phyloP scores from a whole-genome alignment of 2,113 vertebrate species.

The Upupa epops region DNA sequence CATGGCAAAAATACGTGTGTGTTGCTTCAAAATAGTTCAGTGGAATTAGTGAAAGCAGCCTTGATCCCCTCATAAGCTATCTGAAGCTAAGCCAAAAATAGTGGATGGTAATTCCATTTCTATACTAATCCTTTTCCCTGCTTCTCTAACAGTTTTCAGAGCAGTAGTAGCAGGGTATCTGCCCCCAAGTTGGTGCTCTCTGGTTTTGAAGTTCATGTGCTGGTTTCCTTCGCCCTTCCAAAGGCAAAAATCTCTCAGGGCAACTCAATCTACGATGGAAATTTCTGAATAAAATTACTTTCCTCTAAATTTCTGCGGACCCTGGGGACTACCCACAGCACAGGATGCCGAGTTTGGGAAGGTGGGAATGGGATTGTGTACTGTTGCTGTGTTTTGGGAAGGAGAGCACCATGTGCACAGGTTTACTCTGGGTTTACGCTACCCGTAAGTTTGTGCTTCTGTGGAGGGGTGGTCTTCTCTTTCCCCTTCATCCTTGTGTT shows the following conservation, averaged over 20 bases:
- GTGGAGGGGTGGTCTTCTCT: neutral
- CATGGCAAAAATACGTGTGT: slow-evolving; percentile 53
- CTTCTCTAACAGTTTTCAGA: slow-evolving; percentile 51
- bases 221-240: neutral
- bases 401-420: neutral
- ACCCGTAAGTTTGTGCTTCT: neutral
- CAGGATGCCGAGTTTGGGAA: neutral
- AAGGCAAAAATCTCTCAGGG: too few species aligned
- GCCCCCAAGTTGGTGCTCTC: neutral
- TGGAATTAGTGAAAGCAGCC: slow-evolving; percentile 72
- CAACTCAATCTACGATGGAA: too few species aligned
- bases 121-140: slow-evolving; percentile 67
- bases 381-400: neutral
- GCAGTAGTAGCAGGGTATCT: neutral
- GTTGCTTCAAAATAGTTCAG: slow-evolving; percentile 68
- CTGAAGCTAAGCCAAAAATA: slow-evolving; percentile 76
- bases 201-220: neutral
- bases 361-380: fast-evolving
- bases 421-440: neutral
- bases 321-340: fast-evolving
- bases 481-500: neutral
- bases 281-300: too few species aligned
- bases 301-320: neutral
- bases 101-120: slow-evolving; percentile 75
- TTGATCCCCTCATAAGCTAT: slow-evolving; percentile 71